phyloP scores from a whole-genome alignment of 2,113 vertebrate species.

The pig (Sus scrofa) region DNA sequence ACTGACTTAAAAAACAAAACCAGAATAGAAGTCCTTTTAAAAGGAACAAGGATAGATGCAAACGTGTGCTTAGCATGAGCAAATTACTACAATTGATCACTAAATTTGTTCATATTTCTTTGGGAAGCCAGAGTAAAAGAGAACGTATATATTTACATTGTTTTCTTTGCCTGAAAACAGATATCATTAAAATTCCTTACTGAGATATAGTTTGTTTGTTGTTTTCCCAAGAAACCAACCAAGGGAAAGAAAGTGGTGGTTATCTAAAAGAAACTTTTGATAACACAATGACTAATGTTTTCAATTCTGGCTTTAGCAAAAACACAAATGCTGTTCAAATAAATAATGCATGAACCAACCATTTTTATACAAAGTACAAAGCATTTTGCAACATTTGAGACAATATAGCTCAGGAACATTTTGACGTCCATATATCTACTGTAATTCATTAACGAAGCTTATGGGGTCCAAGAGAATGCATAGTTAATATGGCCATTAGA shows the following conservation, averaged over 20 bases:
- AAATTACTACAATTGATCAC: neutral
- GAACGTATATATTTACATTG: neutral
- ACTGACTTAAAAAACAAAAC: neutral
- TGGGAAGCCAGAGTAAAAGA: neutral
- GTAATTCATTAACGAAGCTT: slow-evolving; percentile 23
- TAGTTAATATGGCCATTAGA: slow-evolving; percentile 32
- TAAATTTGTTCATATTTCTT: neutral
- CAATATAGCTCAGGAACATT: neutral
- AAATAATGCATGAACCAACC: neutral
- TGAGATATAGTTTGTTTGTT: neutral
- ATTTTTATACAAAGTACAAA: neutral
- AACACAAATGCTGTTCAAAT: neutral
- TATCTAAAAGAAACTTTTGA: neutral
- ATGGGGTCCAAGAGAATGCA: neutral
- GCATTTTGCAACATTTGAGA: neutral
- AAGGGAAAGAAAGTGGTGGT: neutral
- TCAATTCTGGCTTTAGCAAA: neutral
- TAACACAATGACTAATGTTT: neutral
- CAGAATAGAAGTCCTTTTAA: neutral
- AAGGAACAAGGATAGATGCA: neutral
- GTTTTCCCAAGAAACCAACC: neutral
- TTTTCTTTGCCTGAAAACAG: neutral
- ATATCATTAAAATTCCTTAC: neutral
- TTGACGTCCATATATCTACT: neutral
- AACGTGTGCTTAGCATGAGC: neutral